A percentile compares a stretch with the other conserved stretches of the same genome.
phyloP scores from a whole-genome alignment of 2,888 invertebrate species.

The Dione juno region DNA sequence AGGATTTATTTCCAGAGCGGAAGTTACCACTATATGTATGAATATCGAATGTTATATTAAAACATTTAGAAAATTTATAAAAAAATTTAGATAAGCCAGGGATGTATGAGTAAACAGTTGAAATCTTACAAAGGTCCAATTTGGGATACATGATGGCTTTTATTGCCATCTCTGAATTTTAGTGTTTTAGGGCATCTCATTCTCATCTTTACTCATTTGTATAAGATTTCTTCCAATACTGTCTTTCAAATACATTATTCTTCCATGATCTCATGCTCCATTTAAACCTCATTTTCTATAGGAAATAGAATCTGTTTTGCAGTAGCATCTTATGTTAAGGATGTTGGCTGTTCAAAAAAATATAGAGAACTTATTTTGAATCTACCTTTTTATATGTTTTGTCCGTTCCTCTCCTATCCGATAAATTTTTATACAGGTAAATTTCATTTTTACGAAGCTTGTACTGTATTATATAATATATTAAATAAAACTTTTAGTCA shows the following conservation, averaged over 20 bases:
- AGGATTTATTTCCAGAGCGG: slow-evolving; percentile 36
- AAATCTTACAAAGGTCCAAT: slow-evolving; percentile 66
- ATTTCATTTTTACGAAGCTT: slow-evolving; percentile 25
- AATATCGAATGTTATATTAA: slow-evolving; percentile 59
- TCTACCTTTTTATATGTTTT: slow-evolving; percentile 40
- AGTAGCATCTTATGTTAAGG: slow-evolving; percentile 26
- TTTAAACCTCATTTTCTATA: slow-evolving; percentile 72
- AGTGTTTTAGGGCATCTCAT: slow-evolving; percentile 56
- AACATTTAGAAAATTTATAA: slow-evolving; percentile 49
- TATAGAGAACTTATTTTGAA: slow-evolving; percentile 27
- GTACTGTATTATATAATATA: slow-evolving; percentile 28
- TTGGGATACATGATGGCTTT: slow-evolving; percentile 55
- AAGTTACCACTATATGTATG: slow-evolving; percentile 56
- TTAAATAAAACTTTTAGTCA: slow-evolving; percentile 30
- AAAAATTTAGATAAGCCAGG: slow-evolving; percentile 57
- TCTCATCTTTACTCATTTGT: slow-evolving; percentile 45
- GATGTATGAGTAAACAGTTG: slow-evolving; percentile 54
- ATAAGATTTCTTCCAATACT: slow-evolving; percentile 59
- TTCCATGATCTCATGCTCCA: slow-evolving; percentile 70
- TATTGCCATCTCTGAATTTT: slow-evolving; percentile 54
- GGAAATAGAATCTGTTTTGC: slow-evolving; percentile 47
- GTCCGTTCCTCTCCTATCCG: slow-evolving; percentile 30
- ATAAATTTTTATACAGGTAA: slow-evolving; percentile 31
- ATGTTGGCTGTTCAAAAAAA: slow-evolving; percentile 29
- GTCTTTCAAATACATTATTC: slow-evolving; percentile 60